phyloP scores from a whole-genome alignment of 1,140 invertebrate genomes.

The Trachelipus rathkii region DNA sequence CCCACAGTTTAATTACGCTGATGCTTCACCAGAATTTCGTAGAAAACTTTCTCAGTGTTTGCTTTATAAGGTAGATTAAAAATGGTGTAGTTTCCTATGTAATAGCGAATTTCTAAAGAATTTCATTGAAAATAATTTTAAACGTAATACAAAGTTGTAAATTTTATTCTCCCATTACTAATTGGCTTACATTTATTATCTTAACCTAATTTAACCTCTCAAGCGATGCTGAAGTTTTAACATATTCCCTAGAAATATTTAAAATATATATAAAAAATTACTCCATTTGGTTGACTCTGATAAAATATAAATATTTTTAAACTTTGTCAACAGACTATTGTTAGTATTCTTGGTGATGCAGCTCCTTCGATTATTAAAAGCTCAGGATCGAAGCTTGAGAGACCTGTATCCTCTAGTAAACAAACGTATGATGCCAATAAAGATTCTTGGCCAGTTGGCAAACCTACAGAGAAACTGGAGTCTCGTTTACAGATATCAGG shows the following conservation, averaged over 20 bases:
- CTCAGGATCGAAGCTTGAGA: conserved; percentile 55
- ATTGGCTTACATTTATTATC: too few species aligned
- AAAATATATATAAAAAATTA: too few species aligned
- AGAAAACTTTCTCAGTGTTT: conserved; percentile 43
- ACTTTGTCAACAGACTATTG: conserved; percentile 44
- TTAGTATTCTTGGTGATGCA: conserved; percentile 45
- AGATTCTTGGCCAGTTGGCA: conserved; percentile 69
- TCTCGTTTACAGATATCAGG: conserved; percentile 52
- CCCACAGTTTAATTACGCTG: conserved; percentile 34
- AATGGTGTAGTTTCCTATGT: too few species aligned
- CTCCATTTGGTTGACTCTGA: background rate
- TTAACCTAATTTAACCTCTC: too few species aligned
- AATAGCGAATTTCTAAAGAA: too few species aligned
- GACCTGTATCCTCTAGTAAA: conserved; percentile 63
- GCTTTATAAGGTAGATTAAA: conserved; percentile 46
- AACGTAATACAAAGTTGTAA: too few species aligned
- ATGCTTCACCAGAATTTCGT: conserved; percentile 41
- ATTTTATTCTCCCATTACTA: too few species aligned
- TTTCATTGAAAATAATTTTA: too few species aligned
- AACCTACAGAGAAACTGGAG: conserved; percentile 73
- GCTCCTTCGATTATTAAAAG: conserved; percentile 30
- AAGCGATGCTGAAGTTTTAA: too few species aligned
- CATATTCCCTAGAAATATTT: too few species aligned
- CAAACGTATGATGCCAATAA: conserved; percentile 69
- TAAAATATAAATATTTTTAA: background rate